Conservation (phyloP, 2,113 vertebrate species). For the Hyaena hyaena region DNA sequence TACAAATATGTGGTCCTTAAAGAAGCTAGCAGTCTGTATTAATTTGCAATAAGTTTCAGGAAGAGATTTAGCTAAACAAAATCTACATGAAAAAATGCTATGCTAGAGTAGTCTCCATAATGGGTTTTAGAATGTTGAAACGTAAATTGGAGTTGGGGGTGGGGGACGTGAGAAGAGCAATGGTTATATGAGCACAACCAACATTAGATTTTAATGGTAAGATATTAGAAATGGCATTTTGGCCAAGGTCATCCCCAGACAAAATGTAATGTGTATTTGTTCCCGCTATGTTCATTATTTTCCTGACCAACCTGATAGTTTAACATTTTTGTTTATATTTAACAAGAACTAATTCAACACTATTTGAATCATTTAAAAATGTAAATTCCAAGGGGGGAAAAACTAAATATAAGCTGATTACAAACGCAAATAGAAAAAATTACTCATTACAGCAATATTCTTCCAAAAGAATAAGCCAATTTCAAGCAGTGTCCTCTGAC, state of each 20-base stretch:
- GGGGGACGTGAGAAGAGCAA: conserved; percentile 71
- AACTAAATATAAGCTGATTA: conserved; percentile 56
- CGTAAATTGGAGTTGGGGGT: conserved; percentile 57
- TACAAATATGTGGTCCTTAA: neutral
- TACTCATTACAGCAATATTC: conserved; percentile 59
- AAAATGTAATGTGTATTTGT: conserved; percentile 74
- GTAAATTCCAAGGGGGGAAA: conserved; percentile 25
- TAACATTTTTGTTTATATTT: conserved; percentile 69
- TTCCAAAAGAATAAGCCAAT: conserved; percentile 62
- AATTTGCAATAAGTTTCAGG: conserved; percentile 67
- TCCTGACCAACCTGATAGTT: conserved; percentile 69
- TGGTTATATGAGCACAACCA: conserved; percentile 74
- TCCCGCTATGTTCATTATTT: conserved; percentile 69
- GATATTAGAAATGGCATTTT: conserved; percentile 79
- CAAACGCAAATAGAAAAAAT: conserved; percentile 62
- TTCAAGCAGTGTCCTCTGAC: conserved; percentile 56
- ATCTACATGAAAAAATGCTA: conserved; percentile 59
- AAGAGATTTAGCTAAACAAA: conserved; percentile 67
- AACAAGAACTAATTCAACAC: conserved; percentile 72
- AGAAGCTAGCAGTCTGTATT: conserved; percentile 35
- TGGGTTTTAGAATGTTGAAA: conserved; percentile 72
- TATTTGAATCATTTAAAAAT: conserved; percentile 69
- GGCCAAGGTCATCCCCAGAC: conserved; percentile 67
- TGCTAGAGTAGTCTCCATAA: conserved; percentile 59
- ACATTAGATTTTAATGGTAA: conserved; percentile 73